These are phyloP conservation scores for Acanthosepion lycidas DNA, from an alignment of 2,888 invertebrate genomes.

Conservation along the genomic window DNA sequence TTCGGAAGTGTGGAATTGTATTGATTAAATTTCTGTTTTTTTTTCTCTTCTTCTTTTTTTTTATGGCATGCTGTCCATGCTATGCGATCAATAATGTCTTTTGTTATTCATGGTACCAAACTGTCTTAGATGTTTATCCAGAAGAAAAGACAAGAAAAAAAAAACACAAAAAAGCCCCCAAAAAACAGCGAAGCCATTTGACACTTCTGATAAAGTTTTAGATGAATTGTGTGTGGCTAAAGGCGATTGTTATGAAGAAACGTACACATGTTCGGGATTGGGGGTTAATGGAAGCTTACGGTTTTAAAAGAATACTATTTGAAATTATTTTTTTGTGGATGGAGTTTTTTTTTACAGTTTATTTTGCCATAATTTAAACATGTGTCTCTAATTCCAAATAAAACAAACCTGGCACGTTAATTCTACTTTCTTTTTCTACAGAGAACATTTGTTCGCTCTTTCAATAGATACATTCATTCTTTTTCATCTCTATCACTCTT, in stretches of 20 bases:
- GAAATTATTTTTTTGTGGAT: not conserved
- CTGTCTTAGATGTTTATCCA: slow-evolving; percentile 33
- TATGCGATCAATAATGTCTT: not conserved
- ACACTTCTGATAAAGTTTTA: not conserved
- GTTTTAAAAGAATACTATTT: not conserved
- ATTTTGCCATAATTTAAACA: not conserved
- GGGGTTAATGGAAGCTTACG: not conserved
- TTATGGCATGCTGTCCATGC: not conserved
- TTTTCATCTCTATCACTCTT: too few species aligned
- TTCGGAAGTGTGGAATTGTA: slow-evolving; percentile 1
- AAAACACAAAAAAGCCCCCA: too few species aligned
- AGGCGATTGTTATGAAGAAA: not conserved
- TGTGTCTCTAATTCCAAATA: not conserved
- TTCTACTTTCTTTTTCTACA: not conserved
- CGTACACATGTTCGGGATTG: not conserved
- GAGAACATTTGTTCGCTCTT: not conserved
- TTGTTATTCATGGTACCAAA: slow-evolving; percentile 33
- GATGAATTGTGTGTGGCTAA: slow-evolving; percentile 13
- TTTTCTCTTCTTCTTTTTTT: not conserved
- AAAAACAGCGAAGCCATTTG: not conserved
- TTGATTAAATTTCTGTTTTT: not conserved
- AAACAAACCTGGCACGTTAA: not conserved
- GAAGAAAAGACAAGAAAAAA: not conserved
- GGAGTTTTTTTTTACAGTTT: not conserved
- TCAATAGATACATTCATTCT: too few species aligned